These are phyloP conservation scores for Drosophila eugracilis DNA, from an alignment of 1,140 invertebrate genomes.

Conservation along the genomic window DNA sequence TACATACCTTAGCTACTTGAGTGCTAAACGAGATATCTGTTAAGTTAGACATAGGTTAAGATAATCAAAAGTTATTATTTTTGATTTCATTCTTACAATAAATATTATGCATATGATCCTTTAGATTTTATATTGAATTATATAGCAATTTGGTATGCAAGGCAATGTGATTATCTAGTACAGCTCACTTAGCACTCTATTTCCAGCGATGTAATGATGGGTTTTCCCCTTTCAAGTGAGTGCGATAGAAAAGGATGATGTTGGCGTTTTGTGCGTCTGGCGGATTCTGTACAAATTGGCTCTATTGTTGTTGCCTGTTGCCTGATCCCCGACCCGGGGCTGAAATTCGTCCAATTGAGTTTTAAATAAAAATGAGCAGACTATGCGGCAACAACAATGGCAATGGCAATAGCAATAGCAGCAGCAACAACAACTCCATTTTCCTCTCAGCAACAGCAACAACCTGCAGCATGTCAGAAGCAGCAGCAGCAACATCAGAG, in stretches of 20 bases:
- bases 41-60: too few species aligned
- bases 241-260: slow-evolving; percentile 16
- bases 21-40: too few species aligned
- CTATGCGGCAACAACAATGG: slow-evolving; percentile 31
- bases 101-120: too few species aligned
- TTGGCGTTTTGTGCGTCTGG: slow-evolving; percentile 27
- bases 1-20: background rate
- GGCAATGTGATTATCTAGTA: background rate
- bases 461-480: slow-evolving; percentile 59
- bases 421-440: slow-evolving; percentile 10
- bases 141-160: too few species aligned
- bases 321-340: slow-evolving; percentile 30
- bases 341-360: slow-evolving; percentile 50
- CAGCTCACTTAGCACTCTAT: slow-evolving; percentile 15
- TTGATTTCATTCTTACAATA: too few species aligned
- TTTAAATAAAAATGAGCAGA: slow-evolving; percentile 65
- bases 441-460: slow-evolving; percentile 23
- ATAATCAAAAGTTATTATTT: too few species aligned
- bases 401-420: slow-evolving; percentile 15
- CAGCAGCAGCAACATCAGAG: slow-evolving; percentile 33
- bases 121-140: background rate
- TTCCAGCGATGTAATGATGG: background rate
- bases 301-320: slow-evolving; percentile 39
- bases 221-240: slow-evolving; percentile 1
- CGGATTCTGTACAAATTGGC: slow-evolving; percentile 47